Evolutionary conservation across 2,113 vertebrate species (phyloP).

Genomic region (Oreotrochilus melanogaster): DNA sequence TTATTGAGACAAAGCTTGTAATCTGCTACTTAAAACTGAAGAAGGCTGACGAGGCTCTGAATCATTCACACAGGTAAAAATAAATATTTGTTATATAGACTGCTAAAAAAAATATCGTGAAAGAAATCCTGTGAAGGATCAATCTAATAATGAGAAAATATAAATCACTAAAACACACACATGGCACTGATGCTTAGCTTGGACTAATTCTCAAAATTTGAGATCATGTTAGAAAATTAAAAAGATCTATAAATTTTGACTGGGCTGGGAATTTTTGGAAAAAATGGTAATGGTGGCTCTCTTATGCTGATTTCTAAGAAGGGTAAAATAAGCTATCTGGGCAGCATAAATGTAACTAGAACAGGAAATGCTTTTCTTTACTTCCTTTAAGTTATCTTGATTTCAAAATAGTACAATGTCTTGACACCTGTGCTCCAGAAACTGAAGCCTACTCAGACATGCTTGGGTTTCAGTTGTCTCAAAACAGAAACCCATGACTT

Average conservation of each 20-base stretch:
- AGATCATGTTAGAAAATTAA: not conserved
- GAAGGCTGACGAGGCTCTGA: slow-evolving; percentile 75
- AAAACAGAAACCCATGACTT: not conserved
- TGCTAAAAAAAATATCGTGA: slow-evolving; percentile 8
- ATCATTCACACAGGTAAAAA: slow-evolving; percentile 81
- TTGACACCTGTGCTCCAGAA: not conserved
- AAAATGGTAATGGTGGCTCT: not conserved
- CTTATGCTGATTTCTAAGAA: not conserved
- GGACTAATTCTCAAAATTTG: not conserved
- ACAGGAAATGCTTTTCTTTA: not conserved
- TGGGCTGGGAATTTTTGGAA: not conserved
- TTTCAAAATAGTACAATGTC: not conserved
- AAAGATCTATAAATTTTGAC: not conserved
- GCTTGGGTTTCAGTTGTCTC: not conserved
- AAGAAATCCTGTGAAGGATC: not conserved
- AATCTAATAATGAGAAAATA: not conserved
- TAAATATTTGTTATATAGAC: not conserved
- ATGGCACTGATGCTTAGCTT: not conserved
- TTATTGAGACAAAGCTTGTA: slow-evolving; percentile 79
- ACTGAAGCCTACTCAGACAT: not conserved
- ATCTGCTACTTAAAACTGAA: slow-evolving; percentile 78
- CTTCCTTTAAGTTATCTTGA: not conserved
- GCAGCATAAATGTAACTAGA: not conserved
- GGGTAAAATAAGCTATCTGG: not conserved
- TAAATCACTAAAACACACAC: not conserved